Evolutionary conservation across 2,113 vertebrate species (phyloP).

Genomic region (Kryptolebias marmoratus): DNA sequence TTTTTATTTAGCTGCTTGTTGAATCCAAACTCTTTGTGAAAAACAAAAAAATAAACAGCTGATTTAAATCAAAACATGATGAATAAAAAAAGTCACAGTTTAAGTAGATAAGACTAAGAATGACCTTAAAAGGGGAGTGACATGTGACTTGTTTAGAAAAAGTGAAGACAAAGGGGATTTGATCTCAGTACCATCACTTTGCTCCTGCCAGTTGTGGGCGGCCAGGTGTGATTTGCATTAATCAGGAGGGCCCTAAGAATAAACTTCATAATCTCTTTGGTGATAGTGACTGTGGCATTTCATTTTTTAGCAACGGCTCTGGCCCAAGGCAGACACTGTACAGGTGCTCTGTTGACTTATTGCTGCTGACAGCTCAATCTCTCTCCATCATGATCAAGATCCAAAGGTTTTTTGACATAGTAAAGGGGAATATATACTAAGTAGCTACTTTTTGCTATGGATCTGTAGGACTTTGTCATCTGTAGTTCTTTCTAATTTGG

Average conservation of each 20-base stretch:
- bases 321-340: conserved; percentile 39
- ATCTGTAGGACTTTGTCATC: too few relatives aligned
- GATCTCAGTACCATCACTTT: conserved; percentile 3
- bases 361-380: conserved; percentile 64
- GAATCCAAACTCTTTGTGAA: neutral
- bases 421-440: conserved; percentile 5
- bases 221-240: conserved; percentile 73
- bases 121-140: neutral
- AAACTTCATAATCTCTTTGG: conserved; percentile 62
- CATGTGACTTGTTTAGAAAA: conserved; percentile 1
- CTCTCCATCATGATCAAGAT: conserved; percentile 60
- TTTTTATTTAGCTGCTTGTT: neutral
- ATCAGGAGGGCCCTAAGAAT: conserved; percentile 67
- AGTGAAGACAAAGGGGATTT: conserved; percentile 10
- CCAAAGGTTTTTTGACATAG: conserved; percentile 14
- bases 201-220: conserved; percentile 35
- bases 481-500: neutral
- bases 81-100: neutral
- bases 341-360: conserved; percentile 54
- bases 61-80: neutral
- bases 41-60: too few relatives aligned
- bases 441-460: too few relatives aligned
- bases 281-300: conserved; percentile 60
- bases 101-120: neutral
- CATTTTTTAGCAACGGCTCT: conserved; percentile 43